These are phyloP conservation scores for Drosophila ustulata DNA, from an alignment of 2,888 invertebrate genomes.

Conservation along the genomic window DNA sequence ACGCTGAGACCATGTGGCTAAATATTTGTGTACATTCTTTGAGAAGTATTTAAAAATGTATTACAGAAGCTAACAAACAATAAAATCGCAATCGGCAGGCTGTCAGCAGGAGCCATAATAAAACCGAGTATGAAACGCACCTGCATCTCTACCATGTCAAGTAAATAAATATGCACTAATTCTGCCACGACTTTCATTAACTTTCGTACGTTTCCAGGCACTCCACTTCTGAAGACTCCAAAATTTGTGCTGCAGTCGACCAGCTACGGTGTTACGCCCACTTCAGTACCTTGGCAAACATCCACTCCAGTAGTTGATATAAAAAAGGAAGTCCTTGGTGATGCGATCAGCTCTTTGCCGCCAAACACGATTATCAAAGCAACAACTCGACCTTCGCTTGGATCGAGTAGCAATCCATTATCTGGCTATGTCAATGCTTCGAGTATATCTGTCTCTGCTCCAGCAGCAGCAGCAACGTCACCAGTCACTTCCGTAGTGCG, in stretches of 20 bases:
- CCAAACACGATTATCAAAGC: conserved; percentile 82
- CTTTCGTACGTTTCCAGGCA: conserved; percentile 13
- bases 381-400: conserved; percentile 48
- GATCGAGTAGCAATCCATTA: conserved; percentile 11
- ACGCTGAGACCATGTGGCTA: conserved; percentile 7
- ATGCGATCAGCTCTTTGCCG: conserved; percentile 79
- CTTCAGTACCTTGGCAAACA: conserved; percentile 40
- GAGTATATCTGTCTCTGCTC: conserved; percentile 11
- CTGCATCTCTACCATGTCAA: conserved; percentile 49
- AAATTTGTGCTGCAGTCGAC: conserved; percentile 72
- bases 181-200: not conserved
- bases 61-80: conserved; percentile 61
- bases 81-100: conserved; percentile 69
- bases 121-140: conserved; percentile 79
- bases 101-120: conserved; percentile 63
- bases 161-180: not conserved
- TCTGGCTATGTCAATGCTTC: not conserved
- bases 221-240: conserved; percentile 68
- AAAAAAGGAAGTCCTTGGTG: conserved; percentile 67
- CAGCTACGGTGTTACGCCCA: conserved; percentile 32
- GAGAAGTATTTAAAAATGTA: conserved; percentile 53
- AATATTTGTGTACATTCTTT: conserved; percentile 12
- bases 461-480: conserved; percentile 49
- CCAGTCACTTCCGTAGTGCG: conserved; percentile 64
- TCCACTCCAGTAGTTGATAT: conserved; percentile 10